Conservation (phyloP, 2,888 invertebrate species). For the Phengaris alcon region DNA sequence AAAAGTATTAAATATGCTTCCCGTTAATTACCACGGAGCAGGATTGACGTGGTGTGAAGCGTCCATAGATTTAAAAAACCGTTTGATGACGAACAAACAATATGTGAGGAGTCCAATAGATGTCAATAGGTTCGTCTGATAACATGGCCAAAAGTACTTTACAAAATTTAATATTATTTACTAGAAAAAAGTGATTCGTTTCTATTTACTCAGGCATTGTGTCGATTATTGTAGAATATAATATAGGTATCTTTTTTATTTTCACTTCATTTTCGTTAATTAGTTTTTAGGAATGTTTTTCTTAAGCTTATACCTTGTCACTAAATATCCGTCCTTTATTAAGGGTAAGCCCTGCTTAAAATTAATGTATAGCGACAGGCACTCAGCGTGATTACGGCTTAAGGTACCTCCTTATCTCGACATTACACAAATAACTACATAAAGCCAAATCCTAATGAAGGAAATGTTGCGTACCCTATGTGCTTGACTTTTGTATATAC, state of each 20-base stretch:
- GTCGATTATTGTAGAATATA: background rate
- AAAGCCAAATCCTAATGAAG: conserved; percentile 20
- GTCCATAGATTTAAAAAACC: too few species aligned
- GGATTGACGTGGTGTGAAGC: too few species aligned
- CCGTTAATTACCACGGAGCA: too few species aligned
- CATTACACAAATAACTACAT: conserved; percentile 31
- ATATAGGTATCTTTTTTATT: background rate
- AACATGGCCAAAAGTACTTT: too few species aligned
- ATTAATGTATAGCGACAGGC: conserved; percentile 71
- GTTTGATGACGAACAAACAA: too few species aligned
- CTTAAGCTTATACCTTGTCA: background rate
- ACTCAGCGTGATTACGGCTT: conserved; percentile 68
- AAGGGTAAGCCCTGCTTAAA: conserved; percentile 56
- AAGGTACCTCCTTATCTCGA: conserved; percentile 42
- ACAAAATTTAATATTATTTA: too few species aligned
- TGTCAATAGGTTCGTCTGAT: too few species aligned
- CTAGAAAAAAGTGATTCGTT: too few species aligned
- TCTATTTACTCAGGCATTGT: too few species aligned
- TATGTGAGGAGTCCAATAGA: too few species aligned
- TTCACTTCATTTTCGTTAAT: background rate
- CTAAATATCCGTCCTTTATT: conserved; percentile 16
- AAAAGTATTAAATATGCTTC: too few species aligned
- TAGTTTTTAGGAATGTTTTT: background rate
- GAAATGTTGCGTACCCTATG: background rate
- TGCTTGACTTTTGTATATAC: background rate